Base-by-base conservation (phyloP, 2,113 vertebrate species). In the Odontophorus gujanensis region DNA sequence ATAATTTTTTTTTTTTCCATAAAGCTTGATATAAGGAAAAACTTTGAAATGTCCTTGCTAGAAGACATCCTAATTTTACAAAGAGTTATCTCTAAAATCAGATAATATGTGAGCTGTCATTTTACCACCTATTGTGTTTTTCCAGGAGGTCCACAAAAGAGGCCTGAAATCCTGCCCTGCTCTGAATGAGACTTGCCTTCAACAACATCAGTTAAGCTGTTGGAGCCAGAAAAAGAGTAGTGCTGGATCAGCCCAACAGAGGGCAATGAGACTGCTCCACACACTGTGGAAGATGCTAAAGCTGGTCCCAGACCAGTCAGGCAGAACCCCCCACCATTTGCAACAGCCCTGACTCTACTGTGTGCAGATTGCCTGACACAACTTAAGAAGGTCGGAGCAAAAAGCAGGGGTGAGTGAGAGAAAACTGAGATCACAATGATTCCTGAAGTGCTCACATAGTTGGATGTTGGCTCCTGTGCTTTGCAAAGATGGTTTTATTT, bases 191-290 rank as follows among this genome's bases (percentile, higher is more conserved):
- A 51, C 59, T 16, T 1, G 2, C 63, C 58, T 58, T 58, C 12
- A 17, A 4, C 34, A 20, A 1, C 4, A 58, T 26, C 28, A 0
- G 1, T 38, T 17, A 13, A 77, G 63, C 1, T 32, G 24, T 16
- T 14, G 43, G 73, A 7, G 15, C 38, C 11, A 36, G 67, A 73
- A 36, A 11, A 17, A 51, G 77, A 2, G 8, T 22, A 80, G 76
- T 14, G 40, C 80, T 88, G 86, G 58, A 7, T 11, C 51, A 61
- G 65, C 84, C 66, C 83, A 36, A 42, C 2, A 50, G 82, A 47
- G 65, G 72, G 45, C 81, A 85, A 34, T 4, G 87, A 65, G 58
- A 21, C 48, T 38, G 68, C 57, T 61, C 45, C 28, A 3, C 19
- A 13, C 14, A 21, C n/a, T 15, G 13, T 1, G 1, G 2, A 26